Conservation (phyloP, 2,888 invertebrate genomes). For the Eurytoma californica region DNA sequence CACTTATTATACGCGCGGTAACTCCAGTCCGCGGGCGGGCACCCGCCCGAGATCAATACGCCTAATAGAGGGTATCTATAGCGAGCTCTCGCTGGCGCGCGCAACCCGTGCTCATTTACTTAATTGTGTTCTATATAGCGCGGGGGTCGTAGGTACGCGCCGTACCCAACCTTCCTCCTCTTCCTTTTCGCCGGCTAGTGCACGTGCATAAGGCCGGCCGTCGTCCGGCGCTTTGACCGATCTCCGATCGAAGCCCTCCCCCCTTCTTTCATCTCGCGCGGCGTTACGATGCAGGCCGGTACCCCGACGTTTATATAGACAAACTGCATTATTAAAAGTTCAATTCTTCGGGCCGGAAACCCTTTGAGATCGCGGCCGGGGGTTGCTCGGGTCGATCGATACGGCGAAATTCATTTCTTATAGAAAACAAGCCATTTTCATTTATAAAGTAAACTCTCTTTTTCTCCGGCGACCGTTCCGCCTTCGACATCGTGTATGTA, state of each 20-base stretch:
- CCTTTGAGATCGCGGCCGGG: constrained; percentile 40
- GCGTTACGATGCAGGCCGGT: constrained; percentile 13
- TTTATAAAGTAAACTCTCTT: constrained; percentile 51
- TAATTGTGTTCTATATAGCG: constrained; percentile 71
- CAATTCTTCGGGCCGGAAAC: constrained; percentile 41
- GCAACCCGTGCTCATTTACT: constrained; percentile 75
- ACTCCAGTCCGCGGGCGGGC: constrained; percentile 67
- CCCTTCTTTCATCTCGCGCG: constrained; percentile 24
- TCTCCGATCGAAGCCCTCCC: constrained; percentile 9
- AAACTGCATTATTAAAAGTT: constrained; percentile 51
- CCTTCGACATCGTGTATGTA: neutral
- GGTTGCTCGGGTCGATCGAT: constrained; percentile 27
- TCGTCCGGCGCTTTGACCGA: constrained; percentile 16
- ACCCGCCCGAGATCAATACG: constrained; percentile 72
- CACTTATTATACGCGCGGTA: constrained; percentile 70
- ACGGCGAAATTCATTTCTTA: constrained; percentile 46
- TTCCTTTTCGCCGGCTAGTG: neutral
- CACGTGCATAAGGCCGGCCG: neutral
- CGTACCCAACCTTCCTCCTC: neutral
- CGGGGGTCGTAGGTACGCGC: neutral
- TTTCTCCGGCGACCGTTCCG: constrained; percentile 9
- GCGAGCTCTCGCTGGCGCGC: constrained; percentile 59
- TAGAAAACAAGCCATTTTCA: constrained; percentile 51
- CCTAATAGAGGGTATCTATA: constrained; percentile 74
- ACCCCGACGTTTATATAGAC: constrained; percentile 33